Conservation (phyloP, 2,797 vertebrate species). For the Oryzias dopingdopingensis region DNA sequence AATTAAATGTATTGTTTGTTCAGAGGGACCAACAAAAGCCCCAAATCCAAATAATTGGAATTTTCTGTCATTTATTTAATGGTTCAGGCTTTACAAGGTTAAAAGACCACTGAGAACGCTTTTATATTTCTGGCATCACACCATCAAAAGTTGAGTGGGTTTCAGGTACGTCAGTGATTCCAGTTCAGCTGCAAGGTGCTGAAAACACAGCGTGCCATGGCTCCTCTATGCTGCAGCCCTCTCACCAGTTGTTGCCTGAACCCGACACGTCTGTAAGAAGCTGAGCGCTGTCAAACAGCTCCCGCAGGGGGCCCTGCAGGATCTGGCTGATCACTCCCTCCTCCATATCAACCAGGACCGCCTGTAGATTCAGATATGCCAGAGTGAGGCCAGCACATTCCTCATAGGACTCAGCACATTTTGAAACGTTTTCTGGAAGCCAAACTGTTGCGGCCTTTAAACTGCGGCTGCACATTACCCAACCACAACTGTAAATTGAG, state of each 20-base stretch:
- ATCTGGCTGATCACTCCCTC: slow-evolving; percentile 95
- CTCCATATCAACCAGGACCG: slow-evolving; percentile 96
- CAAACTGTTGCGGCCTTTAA: not conserved
- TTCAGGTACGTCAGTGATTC: not conserved
- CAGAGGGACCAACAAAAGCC: too few species aligned
- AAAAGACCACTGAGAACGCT: too few species aligned
- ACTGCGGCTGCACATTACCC: too few species aligned
- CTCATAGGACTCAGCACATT: not conserved
- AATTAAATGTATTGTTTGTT: too few species aligned
- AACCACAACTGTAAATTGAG: too few species aligned
- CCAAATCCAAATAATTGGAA: too few species aligned
- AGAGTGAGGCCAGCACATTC: slow-evolving; percentile 2
- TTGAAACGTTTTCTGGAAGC: too few species aligned
- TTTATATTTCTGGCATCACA: not conserved
- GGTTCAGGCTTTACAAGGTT: too few species aligned
- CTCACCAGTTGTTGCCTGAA: slow-evolving; percentile 98
- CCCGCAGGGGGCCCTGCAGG: slow-evolving; percentile 89
- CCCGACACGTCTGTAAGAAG: slow-evolving; percentile 96
- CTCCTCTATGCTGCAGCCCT: not conserved
- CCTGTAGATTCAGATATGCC: slow-evolving; percentile 71
- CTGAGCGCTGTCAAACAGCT: slow-evolving; percentile 92
- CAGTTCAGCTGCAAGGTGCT: not conserved
- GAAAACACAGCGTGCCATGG: slow-evolving; percentile 3
- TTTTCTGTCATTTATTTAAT: too few species aligned
- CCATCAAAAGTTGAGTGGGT: not conserved